Base-by-base conservation (phyloP, 2,113 vertebrate genomes). In the Bufo bufo region DNA sequence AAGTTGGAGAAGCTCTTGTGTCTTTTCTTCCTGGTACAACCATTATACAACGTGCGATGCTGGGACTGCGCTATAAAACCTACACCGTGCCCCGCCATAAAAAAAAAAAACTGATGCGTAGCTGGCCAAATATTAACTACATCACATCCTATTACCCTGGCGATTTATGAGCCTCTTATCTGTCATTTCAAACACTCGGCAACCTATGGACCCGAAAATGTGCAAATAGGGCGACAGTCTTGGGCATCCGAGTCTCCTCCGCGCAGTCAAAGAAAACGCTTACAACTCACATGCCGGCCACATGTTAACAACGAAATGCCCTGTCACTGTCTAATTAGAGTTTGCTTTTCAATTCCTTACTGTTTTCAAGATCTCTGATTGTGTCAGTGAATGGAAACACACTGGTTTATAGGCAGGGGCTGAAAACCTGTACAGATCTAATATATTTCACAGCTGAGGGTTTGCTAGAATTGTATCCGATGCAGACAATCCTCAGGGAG, bases 61-160 rank as follows among this genome's bases (percentile, higher is more conserved):
- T 79, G 52, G 4, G 11, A 80, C 77, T 52, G n/a, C 82, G 9
- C 19, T 52, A 19, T 82, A 16, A 82, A 59, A 16, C 33, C 50
- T 61, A 33, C 52, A 43, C 77, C 61, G 47, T 63, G 49, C 23
- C 17, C 11, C 14, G 85, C 65, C 19, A 85, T 84, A 84, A 85
- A 80, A 43, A 9, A 9, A 23, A 10, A 33, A 63, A 23, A 79
- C 19, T 56, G 83, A 85, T 89, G 47, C 1, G 19, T n/a, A 71
- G n/a, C 61, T 85, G 82, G 86, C 13, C 23, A 89, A 89, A 89
- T 80, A 85, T 85, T 85, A 84, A 84, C 83, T 47, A 6, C 72
- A 16, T 59, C 45, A 56, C 72, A 58, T 85, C 75, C 69, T 65
- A 87, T 82, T 82, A 82, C 79, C 77, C 66, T n/a, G 9, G 9